These are phyloP conservation scores for Xerus rutilus DNA, from an alignment of 2,797 vertebrate species.

Conservation along the genomic window DNA sequence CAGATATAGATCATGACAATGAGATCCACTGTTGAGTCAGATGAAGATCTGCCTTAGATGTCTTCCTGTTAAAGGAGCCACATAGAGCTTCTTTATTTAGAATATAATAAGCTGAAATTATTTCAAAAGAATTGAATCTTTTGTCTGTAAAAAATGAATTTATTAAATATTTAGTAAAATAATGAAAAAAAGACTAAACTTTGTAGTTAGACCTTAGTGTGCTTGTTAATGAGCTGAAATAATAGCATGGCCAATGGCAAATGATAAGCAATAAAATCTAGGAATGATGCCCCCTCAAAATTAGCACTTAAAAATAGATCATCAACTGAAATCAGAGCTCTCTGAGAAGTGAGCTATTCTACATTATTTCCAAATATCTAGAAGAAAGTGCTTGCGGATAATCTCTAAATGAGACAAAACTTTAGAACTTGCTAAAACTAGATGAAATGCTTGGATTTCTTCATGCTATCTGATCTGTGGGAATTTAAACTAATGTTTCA, in stretches of 20 bases:
- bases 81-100: not conserved
- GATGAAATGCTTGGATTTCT: not conserved
- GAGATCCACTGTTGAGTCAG: not conserved
- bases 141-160: not conserved
- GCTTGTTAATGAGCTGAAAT: not conserved
- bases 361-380: not conserved
- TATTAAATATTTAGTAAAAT: slow-evolving; percentile 36
- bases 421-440: not conserved
- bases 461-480: not conserved
- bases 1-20: not conserved
- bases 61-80: not conserved
- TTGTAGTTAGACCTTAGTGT: not conserved
- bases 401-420: not conserved
- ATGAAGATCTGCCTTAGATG: not conserved
- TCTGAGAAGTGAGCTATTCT: not conserved
- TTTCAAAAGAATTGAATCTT: slow-evolving; percentile 11
- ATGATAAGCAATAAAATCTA: not conserved
- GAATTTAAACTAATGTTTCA: slow-evolving; percentile 10
- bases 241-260: not conserved
- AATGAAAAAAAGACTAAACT: not conserved
- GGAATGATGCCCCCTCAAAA: not conserved
- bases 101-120: slow-evolving; percentile 12
- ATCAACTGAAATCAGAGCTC: not conserved
- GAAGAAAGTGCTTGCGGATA: not conserved
- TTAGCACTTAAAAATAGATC: not conserved